A percentile compares a stretch with the other conserved stretches of the same genome.
Conservation (phyloP, 2,888 invertebrate genomes). For the Agrotis clavis region DNA sequence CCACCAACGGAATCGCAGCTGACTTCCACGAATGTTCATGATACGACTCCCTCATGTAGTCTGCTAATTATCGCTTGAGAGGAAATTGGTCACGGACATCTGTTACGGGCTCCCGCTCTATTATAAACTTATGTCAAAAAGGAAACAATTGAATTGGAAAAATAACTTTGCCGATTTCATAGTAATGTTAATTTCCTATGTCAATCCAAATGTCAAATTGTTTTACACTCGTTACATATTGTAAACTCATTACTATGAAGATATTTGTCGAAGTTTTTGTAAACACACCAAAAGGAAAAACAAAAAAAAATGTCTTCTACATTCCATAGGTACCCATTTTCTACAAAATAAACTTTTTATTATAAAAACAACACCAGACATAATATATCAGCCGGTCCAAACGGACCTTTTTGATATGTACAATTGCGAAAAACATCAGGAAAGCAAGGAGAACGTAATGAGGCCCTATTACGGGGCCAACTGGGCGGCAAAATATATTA, state of each 20-base stretch:
- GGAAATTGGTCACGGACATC: no score
- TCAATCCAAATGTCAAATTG: not conserved
- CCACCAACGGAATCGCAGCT: no score
- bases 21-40: no score
- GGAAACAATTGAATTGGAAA: not conserved
- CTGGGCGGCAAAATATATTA: conserved; percentile 34
- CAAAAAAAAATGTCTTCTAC: not conserved
- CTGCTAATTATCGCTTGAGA: no score
- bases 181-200: conserved; percentile 11
- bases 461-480: conserved; percentile 52
- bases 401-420: conserved; percentile 47
- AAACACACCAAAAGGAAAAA: not conserved
- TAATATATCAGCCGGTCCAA: conserved; percentile 42
- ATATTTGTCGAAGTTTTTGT: no score
- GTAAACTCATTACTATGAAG: no score
- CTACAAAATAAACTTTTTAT: conserved; percentile 39
- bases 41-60: no score
- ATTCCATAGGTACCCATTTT: conserved; percentile 15
- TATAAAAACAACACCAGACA: conserved; percentile 18
- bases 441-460: conserved; percentile 51
- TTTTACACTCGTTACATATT: no score
- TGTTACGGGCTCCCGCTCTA: no score
- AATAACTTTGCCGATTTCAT: not conserved
- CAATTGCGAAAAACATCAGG: conserved; percentile 53
- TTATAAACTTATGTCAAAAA: not conserved